Percentiles rank a stretch among this genome's conserved stretches.
Conservation (phyloP, 2,113 vertebrate genomes). For the Hiodon alosoides region DNA sequence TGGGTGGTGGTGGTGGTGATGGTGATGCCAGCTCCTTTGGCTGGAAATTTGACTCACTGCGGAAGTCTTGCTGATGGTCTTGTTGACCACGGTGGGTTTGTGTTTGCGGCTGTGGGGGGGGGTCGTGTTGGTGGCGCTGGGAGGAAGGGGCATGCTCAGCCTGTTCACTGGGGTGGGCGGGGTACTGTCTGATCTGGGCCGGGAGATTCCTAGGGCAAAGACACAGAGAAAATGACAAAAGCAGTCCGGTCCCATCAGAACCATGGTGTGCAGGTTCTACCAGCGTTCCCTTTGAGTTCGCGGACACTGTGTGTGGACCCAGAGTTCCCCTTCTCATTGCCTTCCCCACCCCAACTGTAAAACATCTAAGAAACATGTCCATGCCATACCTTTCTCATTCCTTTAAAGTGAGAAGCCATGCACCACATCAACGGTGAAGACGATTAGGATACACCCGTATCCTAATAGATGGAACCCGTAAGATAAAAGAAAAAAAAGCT, state of each 20-base stretch:
- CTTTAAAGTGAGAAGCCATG: too few species aligned
- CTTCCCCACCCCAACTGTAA: too few species aligned
- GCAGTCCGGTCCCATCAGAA: background rate
- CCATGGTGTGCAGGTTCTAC: too few species aligned
- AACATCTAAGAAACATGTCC: too few species aligned
- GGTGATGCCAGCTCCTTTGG: background rate
- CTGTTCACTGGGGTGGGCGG: slow-evolving; percentile 88
- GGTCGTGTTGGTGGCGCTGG: slow-evolving; percentile 77
- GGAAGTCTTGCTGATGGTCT: slow-evolving; percentile 82
- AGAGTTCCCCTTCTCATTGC: too few species aligned
- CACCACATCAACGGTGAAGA: too few species aligned
- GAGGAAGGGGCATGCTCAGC: slow-evolving; percentile 84
- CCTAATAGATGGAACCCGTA: too few species aligned
- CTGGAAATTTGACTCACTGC: slow-evolving; percentile 61
- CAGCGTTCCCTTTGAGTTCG: too few species aligned
- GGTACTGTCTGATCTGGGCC: slow-evolving; percentile 84
- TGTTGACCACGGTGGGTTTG: slow-evolving; percentile 79
- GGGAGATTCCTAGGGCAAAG: slow-evolving; percentile 77
- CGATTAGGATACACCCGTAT: too few species aligned
- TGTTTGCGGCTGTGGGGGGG: slow-evolving; percentile 86
- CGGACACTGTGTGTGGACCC: too few species aligned
- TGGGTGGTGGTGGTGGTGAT: background rate
- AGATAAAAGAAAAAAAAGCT: too few species aligned
- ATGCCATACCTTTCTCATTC: too few species aligned
- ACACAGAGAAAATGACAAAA: background rate